Evolutionary conservation across 2,113 vertebrate genomes (phyloP).

Genomic region (Laticauda colubrina): DNA sequence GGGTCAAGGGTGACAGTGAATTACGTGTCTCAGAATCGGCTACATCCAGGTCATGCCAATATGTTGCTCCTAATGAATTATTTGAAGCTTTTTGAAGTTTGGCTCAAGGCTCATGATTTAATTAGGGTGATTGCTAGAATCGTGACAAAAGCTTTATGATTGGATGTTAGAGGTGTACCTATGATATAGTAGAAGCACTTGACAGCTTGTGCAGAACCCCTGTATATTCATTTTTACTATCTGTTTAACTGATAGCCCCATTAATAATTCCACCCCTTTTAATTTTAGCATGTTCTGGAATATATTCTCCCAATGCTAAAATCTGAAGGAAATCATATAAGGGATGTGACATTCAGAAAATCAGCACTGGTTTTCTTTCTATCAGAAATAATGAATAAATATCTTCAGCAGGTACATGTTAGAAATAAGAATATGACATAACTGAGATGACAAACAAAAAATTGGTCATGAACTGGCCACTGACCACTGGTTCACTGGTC

Average conservation of each 20-base stretch:
- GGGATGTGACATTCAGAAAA: neutral
- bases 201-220: neutral
- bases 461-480: neutral
- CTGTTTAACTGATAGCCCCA: neutral
- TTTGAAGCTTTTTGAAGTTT: too few relatives aligned
- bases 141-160: neutral
- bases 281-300: neutral
- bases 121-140: too few relatives aligned
- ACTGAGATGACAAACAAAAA: neutral
- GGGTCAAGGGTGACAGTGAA: too few relatives aligned
- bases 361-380: neutral
- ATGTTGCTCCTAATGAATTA: too few relatives aligned
- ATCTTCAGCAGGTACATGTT: neutral
- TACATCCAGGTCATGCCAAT: too few relatives aligned
- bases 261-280: neutral
- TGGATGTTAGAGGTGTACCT: constrained; percentile 42
- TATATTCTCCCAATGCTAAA: neutral
- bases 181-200: constrained; percentile 7
- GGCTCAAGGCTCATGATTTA: too few relatives aligned
- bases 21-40: too few relatives aligned
- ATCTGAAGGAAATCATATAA: accelerated
- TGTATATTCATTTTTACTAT: constrained; percentile 31
- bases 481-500: neutral
- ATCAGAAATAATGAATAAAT: neutral
- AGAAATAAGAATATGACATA: neutral